Evolutionary conservation across 2,113 vertebrate genomes (phyloP), one percentile per base, ranked within the genome.

Genomic region (Eptesicus fuscus): DNA sequence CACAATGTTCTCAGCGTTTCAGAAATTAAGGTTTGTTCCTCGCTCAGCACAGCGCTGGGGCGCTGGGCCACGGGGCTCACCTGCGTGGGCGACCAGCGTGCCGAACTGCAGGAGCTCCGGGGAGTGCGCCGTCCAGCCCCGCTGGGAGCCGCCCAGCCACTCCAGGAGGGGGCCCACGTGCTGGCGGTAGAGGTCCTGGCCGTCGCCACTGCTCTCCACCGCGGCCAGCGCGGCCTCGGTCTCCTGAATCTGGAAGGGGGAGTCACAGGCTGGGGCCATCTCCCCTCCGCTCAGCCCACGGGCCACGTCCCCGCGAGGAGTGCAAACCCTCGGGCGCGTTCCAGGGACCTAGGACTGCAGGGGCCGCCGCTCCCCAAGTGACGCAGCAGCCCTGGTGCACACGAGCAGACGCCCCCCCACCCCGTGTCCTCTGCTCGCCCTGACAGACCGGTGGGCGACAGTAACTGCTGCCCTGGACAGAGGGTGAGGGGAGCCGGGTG

Each of bases 81-180:
- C 99, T 98, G 99, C 99, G 47, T 99, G 99, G 18, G 96, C 93
- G 80, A 98, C 30, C 0, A 99, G 95, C 86, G 99, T 97, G 65
- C 98, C 98, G 13, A 99, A 98, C 95, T 99, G 99, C 32, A 99
- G 94, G 79, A 99, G 97, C 96, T 99, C 99, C 1, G 98, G 91
- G 4, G 99, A 99, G 95, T 98, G 98, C 67, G 96, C 96, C 0
- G 97, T 99, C 99, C 99, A 99, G 78, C 96, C 90, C 9, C 97
- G 97, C 84, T 98, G 98, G 0, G 98, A 99, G 40, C 93, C 93
- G 0, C 98, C 98, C 65, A 99, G 96, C 99, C 98, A 98, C 65
- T 98, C 98, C 97, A 99, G 97, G 53, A 99, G 98, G 53, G 98
- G 94, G 32, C 80, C 90, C 90, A 99, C 98, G 94, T 99, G 99